Percentiles rank a stretch among this genome's conserved stretches.
Conservation (phyloP, 1,140 invertebrate species). For the Calephelis nemesis region DNA sequence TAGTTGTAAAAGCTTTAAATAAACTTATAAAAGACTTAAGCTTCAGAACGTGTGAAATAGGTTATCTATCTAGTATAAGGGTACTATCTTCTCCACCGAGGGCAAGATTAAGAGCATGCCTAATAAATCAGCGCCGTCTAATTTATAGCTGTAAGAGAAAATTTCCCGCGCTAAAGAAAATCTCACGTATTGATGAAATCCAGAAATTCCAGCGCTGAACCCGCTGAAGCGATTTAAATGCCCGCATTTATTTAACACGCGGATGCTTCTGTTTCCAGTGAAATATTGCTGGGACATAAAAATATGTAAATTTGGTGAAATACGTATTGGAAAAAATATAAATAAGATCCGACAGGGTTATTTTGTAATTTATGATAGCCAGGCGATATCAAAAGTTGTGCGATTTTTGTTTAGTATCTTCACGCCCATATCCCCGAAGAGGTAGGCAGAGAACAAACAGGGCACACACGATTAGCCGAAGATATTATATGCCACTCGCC, state of each 20-base stretch:
- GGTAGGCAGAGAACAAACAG: no score
- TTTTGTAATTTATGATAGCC: no score
- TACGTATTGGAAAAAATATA: constrained; percentile 3
- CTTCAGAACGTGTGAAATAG: no score
- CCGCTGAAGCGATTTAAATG: constrained; percentile 45
- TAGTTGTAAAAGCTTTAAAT: no score
- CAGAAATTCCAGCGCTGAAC: constrained; percentile 51
- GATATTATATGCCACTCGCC: no score
- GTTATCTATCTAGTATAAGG: constrained; percentile 29
- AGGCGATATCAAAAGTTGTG: no score
- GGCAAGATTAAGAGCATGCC: constrained; percentile 49
- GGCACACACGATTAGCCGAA: no score
- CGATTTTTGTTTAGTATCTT: no score
- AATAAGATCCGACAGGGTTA: background rate
- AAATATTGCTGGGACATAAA: constrained; percentile 17
- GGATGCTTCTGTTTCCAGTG: constrained; percentile 14
- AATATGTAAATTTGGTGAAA: constrained; percentile 18
- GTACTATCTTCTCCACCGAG: background rate
- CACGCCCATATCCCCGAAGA: no score
- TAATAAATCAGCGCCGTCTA: constrained; percentile 61
- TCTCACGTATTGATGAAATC: constrained; percentile 67
- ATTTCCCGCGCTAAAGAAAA: constrained; percentile 57
- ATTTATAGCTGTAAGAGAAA: constrained; percentile 57
- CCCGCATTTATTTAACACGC: constrained; percentile 17
- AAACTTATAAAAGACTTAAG: no score